These are phyloP conservation scores for Mus pahari DNA, from an alignment of 2,113 vertebrate species.

Conservation along the genomic window DNA sequence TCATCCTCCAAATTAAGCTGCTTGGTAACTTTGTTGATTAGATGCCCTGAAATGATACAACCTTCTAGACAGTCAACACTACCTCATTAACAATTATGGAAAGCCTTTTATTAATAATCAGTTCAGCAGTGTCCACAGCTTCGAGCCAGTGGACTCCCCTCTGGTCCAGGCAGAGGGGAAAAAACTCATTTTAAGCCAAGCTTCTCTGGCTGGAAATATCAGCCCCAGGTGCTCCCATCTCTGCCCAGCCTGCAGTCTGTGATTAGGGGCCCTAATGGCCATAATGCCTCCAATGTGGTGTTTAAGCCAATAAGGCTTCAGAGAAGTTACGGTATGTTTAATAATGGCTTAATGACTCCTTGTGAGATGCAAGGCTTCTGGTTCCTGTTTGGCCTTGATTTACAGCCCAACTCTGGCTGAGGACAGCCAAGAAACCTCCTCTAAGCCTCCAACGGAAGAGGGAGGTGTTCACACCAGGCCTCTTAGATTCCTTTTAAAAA, in stretches of 20 bases:
- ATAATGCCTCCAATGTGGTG: constrained; percentile 70
- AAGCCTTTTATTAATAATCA: constrained; percentile 1
- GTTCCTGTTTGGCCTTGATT: constrained; percentile 80
- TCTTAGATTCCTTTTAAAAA: constrained; percentile 79
- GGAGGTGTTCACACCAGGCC: constrained; percentile 81
- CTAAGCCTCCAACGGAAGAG: constrained; percentile 78
- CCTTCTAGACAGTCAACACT: neutral
- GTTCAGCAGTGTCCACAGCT: neutral
- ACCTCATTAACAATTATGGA: neutral
- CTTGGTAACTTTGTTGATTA: neutral
- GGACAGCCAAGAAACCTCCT: constrained; percentile 75
- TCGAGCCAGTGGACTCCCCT: neutral
- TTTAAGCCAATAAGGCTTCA: constrained; percentile 74
- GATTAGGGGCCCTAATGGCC: constrained; percentile 66
- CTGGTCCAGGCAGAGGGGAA: constrained; percentile 16
- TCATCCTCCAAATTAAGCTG: neutral
- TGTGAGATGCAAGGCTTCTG: constrained; percentile 72
- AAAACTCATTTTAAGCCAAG: constrained; percentile 45
- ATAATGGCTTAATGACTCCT: constrained; percentile 81
- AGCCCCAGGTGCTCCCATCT: constrained; percentile 70
- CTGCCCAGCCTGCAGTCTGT: constrained; percentile 57
- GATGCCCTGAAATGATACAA: neutral
- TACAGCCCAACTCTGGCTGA: constrained; percentile 62
- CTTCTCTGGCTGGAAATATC: constrained; percentile 61
- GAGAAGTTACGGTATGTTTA: constrained; percentile 73